phyloP scores from a whole-genome alignment of 2,888 invertebrate species.

The Synanthedon tipuliformis region DNA sequence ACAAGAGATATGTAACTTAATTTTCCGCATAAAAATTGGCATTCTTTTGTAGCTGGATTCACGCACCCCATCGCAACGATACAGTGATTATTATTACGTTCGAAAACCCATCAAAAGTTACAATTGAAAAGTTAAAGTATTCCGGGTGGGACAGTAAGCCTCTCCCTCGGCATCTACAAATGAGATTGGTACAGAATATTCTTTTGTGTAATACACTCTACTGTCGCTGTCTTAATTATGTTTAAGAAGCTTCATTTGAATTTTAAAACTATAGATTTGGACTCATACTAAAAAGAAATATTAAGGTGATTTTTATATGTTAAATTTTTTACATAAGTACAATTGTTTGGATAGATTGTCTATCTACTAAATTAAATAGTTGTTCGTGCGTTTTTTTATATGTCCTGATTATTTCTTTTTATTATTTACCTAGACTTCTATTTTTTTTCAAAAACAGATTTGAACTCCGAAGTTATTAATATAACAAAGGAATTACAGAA shows the following conservation, averaged over 20 bases:
- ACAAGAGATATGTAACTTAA: constrained; percentile 52
- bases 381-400: too few relatives aligned
- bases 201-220: constrained; percentile 45
- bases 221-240: constrained; percentile 22
- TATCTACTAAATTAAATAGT: too few relatives aligned
- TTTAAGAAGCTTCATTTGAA: constrained; percentile 9
- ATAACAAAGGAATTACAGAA: too few relatives aligned
- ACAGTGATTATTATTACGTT: constrained; percentile 68
- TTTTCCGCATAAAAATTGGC: constrained; percentile 64
- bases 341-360: too few relatives aligned
- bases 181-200: constrained; percentile 61
- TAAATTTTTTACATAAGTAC: not conserved
- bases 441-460: too few relatives aligned
- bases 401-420: too few relatives aligned
- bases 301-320: not conserved
- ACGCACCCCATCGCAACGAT: constrained; percentile 56
- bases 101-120: constrained; percentile 71
- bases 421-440: too few relatives aligned
- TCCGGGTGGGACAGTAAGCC: constrained; percentile 55
- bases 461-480: too few relatives aligned
- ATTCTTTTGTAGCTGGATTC: constrained; percentile 63
- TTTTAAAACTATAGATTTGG: not conserved
- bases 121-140: constrained; percentile 72
- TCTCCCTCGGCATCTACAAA: constrained; percentile 56
- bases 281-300: not conserved